phyloP scores from a whole-genome alignment of 2,113 vertebrate species.

The Prunella himalayana region DNA sequence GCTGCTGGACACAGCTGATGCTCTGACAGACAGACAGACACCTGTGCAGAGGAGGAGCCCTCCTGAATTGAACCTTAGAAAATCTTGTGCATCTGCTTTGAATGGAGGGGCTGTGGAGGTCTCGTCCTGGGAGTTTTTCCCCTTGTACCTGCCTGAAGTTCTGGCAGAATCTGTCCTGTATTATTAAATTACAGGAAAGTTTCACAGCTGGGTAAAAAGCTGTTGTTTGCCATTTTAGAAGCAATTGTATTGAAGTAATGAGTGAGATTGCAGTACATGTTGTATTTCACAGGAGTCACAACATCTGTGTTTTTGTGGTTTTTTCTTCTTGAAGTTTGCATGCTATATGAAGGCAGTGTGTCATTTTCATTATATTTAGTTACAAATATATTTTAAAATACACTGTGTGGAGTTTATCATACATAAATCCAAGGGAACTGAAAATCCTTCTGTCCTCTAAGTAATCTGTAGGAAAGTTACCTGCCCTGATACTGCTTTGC shows the following conservation, averaged over 20 bases:
- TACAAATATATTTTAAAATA: not conserved
- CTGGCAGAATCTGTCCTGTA: not conserved
- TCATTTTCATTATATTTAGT: not conserved
- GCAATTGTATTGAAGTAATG: not conserved
- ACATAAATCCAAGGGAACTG: not conserved
- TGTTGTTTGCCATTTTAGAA: not conserved
- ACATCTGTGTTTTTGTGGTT: not conserved
- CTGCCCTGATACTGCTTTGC: not conserved
- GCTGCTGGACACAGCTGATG: not conserved
- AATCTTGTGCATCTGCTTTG: not conserved
- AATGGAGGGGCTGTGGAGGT: not conserved
- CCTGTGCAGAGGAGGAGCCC: not conserved
- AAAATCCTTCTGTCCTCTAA: not conserved
- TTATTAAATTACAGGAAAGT: not conserved
- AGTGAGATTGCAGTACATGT: rapidly evolving
- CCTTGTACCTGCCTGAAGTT: not conserved
- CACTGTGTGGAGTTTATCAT: not conserved
- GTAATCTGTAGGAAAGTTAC: not conserved
- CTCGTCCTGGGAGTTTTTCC: not conserved
- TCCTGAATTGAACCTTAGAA: not conserved
- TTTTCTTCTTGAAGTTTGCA: not conserved
- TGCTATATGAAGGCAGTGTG: not conserved
- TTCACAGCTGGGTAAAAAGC: not conserved
- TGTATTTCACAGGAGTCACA: not conserved
- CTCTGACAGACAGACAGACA: not conserved